Evolutionary conservation across 2,797 vertebrate genomes (phyloP), one percentile per base, ranked within the genome.

Genomic region (Argyrosomus regius): DNA sequence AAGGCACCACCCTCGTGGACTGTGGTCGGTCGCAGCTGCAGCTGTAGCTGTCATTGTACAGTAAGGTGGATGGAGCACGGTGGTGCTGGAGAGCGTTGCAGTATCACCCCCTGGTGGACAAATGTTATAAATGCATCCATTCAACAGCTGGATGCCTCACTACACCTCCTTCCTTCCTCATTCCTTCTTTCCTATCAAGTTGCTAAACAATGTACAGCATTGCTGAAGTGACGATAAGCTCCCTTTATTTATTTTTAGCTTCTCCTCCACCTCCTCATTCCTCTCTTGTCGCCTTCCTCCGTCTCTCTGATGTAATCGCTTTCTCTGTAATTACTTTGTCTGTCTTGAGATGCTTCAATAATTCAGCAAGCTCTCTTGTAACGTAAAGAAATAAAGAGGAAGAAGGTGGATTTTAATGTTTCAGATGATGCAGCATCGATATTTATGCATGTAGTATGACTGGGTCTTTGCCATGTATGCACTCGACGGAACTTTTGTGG

Each of bases 71-170:
- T 39, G 49, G 2, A 53, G 35, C n/a, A 14, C 22, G 4, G 3
- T 41, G 22, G n/a, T n/a, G 14, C 22, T 78, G 35, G 18, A 26
- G 8, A 11, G 11, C 3, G 0, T 0, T 24, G 8, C 35, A 31
- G 3, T 10, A 12, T 0, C 54, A 76, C 89, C 92, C 67, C 60
- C 89, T 87, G 14, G 6, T 87, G 91, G 89, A 56, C 1, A 10
- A 0, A n/a, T 10, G 0, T 0, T 46, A 49, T 1, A 28, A 5
- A 1, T 64, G 72, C 74, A 72, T 3, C 22, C 0, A 0, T 8
- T 53, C 14, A 14, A 48, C 53, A 50, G 24, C 22, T 26, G 7
- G 26, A 56, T 2, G n/a, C 2, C 4, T 39, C 1, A 0, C 13
- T 2, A 28, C n/a, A 3, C 3, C 3, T 18, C 7, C 20, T 20